Evolutionary conservation across 2,797 vertebrate species (phyloP).

Genomic region (Lepilemur septentrionalis): DNA sequence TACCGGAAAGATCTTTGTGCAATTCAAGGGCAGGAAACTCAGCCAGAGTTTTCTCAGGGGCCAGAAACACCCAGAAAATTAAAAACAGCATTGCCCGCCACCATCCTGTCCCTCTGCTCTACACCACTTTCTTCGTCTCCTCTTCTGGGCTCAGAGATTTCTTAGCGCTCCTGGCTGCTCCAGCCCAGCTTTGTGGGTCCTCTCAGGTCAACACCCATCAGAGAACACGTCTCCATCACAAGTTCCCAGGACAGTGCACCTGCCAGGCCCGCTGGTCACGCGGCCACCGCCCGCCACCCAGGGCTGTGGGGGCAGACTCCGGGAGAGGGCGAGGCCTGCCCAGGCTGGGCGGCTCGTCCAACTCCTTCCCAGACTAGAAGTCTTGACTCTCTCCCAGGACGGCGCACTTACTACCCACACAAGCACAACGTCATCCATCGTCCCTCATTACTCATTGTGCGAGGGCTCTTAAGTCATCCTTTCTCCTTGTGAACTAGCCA

Average conservation of each 20-base stretch:
- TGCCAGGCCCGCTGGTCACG: background rate
- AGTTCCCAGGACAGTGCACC: background rate
- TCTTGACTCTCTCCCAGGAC: background rate
- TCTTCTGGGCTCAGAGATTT: background rate
- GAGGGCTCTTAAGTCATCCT: constrained; percentile 38
- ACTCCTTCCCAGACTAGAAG: background rate
- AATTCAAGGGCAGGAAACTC: background rate
- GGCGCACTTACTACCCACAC: background rate
- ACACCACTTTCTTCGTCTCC: background rate
- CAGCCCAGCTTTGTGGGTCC: background rate
- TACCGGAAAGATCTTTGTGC: background rate
- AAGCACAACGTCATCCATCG: background rate
- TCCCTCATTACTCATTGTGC: constrained; percentile 36
- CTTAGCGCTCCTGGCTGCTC: background rate
- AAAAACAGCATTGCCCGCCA: background rate
- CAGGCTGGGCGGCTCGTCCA: background rate
- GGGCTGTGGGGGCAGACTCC: background rate
- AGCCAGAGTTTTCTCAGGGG: background rate
- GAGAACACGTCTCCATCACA: background rate
- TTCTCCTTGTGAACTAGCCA: background rate
- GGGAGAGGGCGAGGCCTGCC: background rate
- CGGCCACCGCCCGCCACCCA: background rate
- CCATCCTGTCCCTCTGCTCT: background rate
- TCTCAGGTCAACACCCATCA: background rate
- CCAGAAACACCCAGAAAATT: background rate